Conservation (phyloP, 2,797 vertebrate genomes). For the Eupleurogrammus muticus region DNA sequence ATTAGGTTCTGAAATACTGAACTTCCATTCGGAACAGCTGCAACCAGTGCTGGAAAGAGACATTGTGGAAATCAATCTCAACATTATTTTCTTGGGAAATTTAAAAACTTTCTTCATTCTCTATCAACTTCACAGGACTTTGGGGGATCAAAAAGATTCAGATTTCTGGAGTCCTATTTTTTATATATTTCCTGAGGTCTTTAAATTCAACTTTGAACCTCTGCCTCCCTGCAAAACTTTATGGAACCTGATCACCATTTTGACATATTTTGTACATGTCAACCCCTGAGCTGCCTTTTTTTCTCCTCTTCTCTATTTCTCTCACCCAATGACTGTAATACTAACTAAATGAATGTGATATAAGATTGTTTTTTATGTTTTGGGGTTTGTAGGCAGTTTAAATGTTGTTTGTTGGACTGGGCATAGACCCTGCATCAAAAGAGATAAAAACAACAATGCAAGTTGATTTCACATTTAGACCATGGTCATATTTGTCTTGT, state of each 20-base stretch:
- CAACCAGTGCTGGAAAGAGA: conserved; percentile 90
- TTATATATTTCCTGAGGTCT: too few species aligned
- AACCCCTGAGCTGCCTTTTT: too few species aligned
- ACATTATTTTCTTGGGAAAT: conserved; percentile 2
- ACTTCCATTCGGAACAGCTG: conserved; percentile 96
- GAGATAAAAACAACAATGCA: conserved; percentile 18
- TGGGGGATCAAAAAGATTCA: conserved; percentile 84
- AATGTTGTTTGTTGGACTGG: conserved; percentile 98
- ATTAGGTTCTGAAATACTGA: conserved; percentile 89
- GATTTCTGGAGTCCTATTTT: too few species aligned
- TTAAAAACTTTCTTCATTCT: not conserved
- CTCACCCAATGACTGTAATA: too few species aligned
- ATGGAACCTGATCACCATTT: too few species aligned
- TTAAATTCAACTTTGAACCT: too few species aligned
- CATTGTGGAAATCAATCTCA: not conserved
- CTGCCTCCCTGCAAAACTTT: too few species aligned
- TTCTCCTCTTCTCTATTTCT: too few species aligned
- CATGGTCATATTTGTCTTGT: not conserved
- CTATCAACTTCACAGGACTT: conserved; percentile 91
- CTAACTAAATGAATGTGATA: too few species aligned
- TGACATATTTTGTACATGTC: too few species aligned
- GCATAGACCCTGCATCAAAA: conserved; percentile 90
- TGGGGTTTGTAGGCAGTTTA: too few species aligned
- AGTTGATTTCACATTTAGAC: not conserved
- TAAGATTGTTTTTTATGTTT: too few species aligned